phyloP scores from a whole-genome alignment of 2,888 invertebrate genomes.

The Chouioia cunea region DNA sequence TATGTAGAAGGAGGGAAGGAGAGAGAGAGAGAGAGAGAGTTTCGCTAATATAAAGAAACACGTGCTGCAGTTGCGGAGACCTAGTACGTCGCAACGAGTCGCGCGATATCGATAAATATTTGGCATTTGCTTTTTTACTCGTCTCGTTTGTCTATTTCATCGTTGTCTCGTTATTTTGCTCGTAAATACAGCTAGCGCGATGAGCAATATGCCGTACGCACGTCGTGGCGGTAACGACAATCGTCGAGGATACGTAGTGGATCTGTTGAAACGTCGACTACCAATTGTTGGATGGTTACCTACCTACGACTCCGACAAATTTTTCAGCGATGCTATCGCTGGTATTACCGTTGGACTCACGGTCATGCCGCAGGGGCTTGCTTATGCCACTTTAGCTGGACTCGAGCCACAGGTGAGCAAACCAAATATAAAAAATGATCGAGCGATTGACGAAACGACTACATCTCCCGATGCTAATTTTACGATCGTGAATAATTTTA shows the following conservation, averaged over 20 bases:
- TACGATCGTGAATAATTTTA: too few species aligned
- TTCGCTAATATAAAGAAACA: conserved; percentile 28
- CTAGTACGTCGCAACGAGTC: neutral
- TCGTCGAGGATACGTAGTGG: conserved; percentile 46
- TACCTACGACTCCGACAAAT: conserved; percentile 80
- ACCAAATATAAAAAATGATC: too few species aligned
- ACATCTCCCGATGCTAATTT: too few species aligned
- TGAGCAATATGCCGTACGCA: neutral
- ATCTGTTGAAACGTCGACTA: conserved; percentile 69
- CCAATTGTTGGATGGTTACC: conserved; percentile 83
- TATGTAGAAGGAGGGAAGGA: neutral
- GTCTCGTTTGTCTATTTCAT: neutral
- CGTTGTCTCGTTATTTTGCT: too few species aligned
- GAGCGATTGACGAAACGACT: too few species aligned
- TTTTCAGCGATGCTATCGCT: conserved; percentile 88
- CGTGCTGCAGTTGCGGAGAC: conserved; percentile 3
- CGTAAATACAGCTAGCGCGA: too few species aligned
- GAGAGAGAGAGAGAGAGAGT: conserved; percentile 1
- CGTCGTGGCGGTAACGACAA: neutral
- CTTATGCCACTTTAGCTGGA: conserved; percentile 91
- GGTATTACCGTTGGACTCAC: conserved; percentile 94
- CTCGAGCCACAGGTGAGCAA: conserved; percentile 83
- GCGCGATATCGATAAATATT: neutral
- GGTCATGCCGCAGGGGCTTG: conserved; percentile 92
- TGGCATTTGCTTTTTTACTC: neutral